Conservation (phyloP, 2,113 vertebrate genomes). For the Panurus biarmicus region DNA sequence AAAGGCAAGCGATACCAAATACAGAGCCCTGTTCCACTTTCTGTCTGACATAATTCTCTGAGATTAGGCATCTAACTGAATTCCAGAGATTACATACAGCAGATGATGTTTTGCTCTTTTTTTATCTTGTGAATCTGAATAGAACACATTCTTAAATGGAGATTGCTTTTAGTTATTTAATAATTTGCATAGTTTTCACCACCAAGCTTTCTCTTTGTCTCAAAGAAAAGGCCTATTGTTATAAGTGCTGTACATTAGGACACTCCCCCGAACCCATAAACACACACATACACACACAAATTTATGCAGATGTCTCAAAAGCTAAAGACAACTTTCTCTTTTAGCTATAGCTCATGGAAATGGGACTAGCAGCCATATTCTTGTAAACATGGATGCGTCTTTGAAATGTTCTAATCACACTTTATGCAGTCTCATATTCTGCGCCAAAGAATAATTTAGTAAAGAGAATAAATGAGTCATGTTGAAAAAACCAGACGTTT, state of each 20-base stretch:
- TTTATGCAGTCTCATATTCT: not conserved
- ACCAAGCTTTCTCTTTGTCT: constrained; percentile 35
- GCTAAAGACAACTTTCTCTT: not conserved
- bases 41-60: not conserved
- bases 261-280: not conserved
- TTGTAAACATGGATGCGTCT: constrained; percentile 31
- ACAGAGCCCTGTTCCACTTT: not conserved
- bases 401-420: not conserved
- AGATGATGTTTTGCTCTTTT: constrained; percentile 15
- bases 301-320: not conserved
- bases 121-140: constrained; percentile 6
- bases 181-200: not conserved
- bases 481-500: constrained; percentile 35
- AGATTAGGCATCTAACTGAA: constrained; percentile 3
- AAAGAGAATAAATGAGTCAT: constrained; percentile 55
- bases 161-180: not conserved
- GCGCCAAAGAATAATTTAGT: constrained; percentile 39
- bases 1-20: not conserved
- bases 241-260: not conserved
- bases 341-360: not conserved
- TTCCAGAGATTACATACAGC: constrained; percentile 11
- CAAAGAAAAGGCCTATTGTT: constrained; percentile 12
- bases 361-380: constrained; percentile 22
- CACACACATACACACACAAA: not conserved
- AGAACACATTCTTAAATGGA: constrained; percentile 9